Evolutionary conservation across 1,140 invertebrate genomes (phyloP).

Genomic region (Lysiphlebus fabarum): DNA sequence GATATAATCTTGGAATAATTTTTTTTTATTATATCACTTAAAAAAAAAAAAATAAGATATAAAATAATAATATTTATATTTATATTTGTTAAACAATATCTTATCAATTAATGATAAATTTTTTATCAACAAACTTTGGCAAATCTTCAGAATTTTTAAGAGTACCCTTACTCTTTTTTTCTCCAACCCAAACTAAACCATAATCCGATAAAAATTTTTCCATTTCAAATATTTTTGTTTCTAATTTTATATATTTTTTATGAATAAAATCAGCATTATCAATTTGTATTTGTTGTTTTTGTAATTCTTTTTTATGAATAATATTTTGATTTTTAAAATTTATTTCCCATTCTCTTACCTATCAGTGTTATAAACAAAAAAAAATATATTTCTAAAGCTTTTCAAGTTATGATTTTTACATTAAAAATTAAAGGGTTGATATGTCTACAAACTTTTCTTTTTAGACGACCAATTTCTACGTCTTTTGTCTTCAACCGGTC

Average conservation of each 20-base stretch:
- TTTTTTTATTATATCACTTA: constrained; percentile 41
- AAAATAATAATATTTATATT: constrained; percentile 27
- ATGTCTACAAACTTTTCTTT: constrained; percentile 37
- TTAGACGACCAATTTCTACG: constrained; percentile 39
- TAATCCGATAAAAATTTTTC: constrained; percentile 49
- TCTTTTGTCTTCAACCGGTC: constrained; percentile 38
- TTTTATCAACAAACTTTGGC: constrained; percentile 26
- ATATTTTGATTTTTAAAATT: constrained; percentile 36
- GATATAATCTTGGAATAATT: constrained; percentile 39
- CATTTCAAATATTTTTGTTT: constrained; percentile 43
- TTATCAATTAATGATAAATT: constrained; percentile 16
- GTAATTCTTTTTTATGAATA: constrained; percentile 31
- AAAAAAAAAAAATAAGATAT: constrained; percentile 31
- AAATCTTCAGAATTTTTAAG: constrained; percentile 14
- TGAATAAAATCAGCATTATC: constrained; percentile 41
- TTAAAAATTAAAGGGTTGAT: not conserved
- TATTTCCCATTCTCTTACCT: constrained; percentile 38
- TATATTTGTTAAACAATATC: not conserved
- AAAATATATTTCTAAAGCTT: not conserved
- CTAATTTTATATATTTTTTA: constrained; percentile 37
- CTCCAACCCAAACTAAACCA: constrained; percentile 44
- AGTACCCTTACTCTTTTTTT: constrained; percentile 14
- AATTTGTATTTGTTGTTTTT: constrained; percentile 29
- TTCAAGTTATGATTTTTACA: not conserved
- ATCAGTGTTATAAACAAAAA: not conserved